Evolutionary conservation across 2,797 vertebrate species (phyloP), one percentile per base, ranked within the genome.

Genomic region (Numenius phaeopus): DNA sequence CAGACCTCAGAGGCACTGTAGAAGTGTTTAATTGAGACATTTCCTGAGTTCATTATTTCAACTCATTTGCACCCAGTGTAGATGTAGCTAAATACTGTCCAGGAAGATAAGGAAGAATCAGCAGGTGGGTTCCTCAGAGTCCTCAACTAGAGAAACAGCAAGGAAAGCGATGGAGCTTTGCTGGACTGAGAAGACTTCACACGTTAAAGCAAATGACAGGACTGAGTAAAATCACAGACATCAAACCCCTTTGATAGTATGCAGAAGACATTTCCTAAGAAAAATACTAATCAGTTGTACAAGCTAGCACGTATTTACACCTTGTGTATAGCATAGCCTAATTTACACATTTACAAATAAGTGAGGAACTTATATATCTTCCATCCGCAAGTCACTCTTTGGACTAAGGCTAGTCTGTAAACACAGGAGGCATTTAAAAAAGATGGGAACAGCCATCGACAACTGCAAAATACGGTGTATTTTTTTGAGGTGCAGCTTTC

Each of bases 401-500:
- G 40, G 42, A 65, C 37, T 65, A 57, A 64, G 21, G 16, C 19
- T 47, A 39, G 29, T 24, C 54, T 79, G 22, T 34, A 65, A 79
- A 80, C n/a, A 73, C 20, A 65, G 19, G 23, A 59, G 24, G 21
- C 27, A 44, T 55, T 58, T 90, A 21, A 50, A 49, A 67, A 76
- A 55, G 32, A 34, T 29, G 4, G 44, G 44, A 78, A 81, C 27
- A 55, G n/a, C 24, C 17, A 29, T 12, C 1, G 1, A 54, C 37
- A 65, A 15, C 27, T 65, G 44, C 5, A 3, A 66, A 58, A 80
- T 13, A 30, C 0, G 0, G 22, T 3, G 2, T 14, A 7, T 5
- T 5, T 26, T 76, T 67, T 3, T 40, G 22, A 83, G 57, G 27
- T 7, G 67, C 10, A 62, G 29, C 42, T 83, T 89, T 87, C 26